These are phyloP conservation scores for Poecilus cupreus DNA, from an alignment of 2,888 invertebrate genomes.

Conservation along the genomic window DNA sequence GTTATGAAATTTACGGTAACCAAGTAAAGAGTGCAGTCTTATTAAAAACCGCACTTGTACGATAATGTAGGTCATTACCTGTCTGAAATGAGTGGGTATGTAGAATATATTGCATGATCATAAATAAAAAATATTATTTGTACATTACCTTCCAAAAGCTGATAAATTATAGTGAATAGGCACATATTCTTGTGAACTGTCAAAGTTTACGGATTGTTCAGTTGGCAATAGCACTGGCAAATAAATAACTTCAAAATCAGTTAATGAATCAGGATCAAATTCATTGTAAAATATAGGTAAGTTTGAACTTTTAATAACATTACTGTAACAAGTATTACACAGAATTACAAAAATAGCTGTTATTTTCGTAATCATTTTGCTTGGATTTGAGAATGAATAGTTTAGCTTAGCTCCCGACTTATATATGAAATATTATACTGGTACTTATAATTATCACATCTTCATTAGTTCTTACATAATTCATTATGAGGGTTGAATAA, in stretches of 20 bases:
- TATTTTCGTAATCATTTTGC: conserved; percentile 22
- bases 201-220: conserved; percentile 67
- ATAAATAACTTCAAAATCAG: conserved; percentile 79
- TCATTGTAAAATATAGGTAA: background rate
- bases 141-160: conserved; percentile 77
- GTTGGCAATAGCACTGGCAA: conserved; percentile 75
- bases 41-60: no score
- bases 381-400: background rate
- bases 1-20: no score
- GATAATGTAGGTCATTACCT: no score
- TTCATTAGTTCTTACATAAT: conserved; percentile 19
- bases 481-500: conserved; percentile 28
- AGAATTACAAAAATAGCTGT: background rate
- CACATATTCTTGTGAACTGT: conserved; percentile 69
- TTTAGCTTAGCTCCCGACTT: background rate
- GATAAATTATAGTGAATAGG: conserved; percentile 77
- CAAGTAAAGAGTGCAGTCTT: no score
- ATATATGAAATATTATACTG: conserved; percentile 25
- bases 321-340: conserved; percentile 12
- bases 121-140: background rate
- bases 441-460: conserved; percentile 28
- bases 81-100: no score
- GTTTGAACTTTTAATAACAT: background rate
- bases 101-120: no score
- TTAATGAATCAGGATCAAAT: background rate